A percentile compares a stretch with the other conserved stretches of the same genome.
phyloP scores from a whole-genome alignment of 2,113 vertebrate genomes.

The Odontesthes bonariensis region DNA sequence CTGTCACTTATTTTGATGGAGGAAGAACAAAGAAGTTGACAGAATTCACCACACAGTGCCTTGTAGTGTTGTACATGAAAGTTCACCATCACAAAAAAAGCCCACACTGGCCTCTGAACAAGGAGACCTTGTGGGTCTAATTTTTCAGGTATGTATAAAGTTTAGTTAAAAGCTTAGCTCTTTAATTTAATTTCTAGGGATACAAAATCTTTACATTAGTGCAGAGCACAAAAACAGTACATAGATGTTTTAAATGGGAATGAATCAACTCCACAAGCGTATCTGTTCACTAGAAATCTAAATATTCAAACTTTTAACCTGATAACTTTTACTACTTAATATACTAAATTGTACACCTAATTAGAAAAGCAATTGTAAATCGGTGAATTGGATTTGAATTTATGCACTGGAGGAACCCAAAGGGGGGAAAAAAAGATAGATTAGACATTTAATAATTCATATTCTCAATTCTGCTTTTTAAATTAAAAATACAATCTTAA shows the following conservation, averaged over 20 bases:
- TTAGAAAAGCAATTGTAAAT: slow-evolving; percentile 28
- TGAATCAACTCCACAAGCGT: background rate
- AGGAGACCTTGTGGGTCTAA: slow-evolving; percentile 5
- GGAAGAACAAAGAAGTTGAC: slow-evolving; percentile 44
- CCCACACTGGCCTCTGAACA: slow-evolving; percentile 21
- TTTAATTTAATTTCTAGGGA: background rate
- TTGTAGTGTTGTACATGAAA: slow-evolving; percentile 53
- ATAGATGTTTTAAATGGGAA: background rate
- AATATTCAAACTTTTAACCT: background rate
- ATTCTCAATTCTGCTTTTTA: slow-evolving; percentile 19
- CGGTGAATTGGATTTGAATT: slow-evolving; percentile 10
- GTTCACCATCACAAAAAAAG: slow-evolving; percentile 41
- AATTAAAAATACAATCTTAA: slow-evolving; percentile 2
- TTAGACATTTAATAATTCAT: slow-evolving; percentile 31
- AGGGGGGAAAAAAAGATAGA: background rate
- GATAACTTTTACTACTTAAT: background rate
- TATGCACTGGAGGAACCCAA: background rate
- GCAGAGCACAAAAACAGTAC: background rate
- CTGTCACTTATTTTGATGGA: slow-evolving; percentile 49
- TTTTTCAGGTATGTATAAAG: background rate
- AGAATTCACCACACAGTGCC: slow-evolving; percentile 40
- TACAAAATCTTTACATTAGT: background rate
- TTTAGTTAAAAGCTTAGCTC: slow-evolving; percentile 2
- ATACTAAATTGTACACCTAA: slow-evolving; percentile 5
- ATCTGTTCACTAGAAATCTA: slow-evolving; percentile 2